Conservation (phyloP, 1,140 invertebrate species). For the Cepaea nemoralis region DNA sequence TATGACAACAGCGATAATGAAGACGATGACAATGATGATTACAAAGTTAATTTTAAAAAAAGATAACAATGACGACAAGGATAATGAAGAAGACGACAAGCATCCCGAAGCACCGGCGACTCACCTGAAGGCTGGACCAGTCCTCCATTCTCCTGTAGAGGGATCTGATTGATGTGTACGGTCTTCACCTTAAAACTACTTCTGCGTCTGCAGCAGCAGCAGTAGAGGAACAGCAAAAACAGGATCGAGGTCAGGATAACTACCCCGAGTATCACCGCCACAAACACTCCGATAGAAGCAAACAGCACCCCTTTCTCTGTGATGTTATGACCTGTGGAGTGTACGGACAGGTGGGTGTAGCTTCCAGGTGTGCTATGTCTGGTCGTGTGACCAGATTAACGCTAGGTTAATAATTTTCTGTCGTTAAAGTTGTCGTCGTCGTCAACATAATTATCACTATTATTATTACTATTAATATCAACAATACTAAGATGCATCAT, state of each 20-base stretch:
- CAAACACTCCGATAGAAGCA: conserved; percentile 5
- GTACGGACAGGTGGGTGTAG: too few relatives aligned
- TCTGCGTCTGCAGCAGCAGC: background rate
- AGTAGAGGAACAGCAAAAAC: background rate
- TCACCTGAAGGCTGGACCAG: conserved; percentile 1
- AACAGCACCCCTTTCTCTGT: conserved; percentile 4
- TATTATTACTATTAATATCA: too few relatives aligned
- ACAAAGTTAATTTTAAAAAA: background rate
- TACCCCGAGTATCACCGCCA: background rate
- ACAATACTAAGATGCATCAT: too few relatives aligned
- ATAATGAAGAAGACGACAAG: background rate
- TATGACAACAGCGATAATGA: background rate
- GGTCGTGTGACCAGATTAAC: too few relatives aligned
- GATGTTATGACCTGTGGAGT: conserved; percentile 4
- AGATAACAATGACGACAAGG: too few relatives aligned
- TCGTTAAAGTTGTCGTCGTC: too few relatives aligned
- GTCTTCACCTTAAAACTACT: background rate
- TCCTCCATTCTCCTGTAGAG: too few relatives aligned
- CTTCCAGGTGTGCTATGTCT: too few relatives aligned
- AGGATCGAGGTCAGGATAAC: background rate
- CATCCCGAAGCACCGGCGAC: too few relatives aligned
- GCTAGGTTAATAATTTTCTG: too few relatives aligned
- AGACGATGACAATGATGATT: background rate
- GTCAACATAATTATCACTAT: too few relatives aligned
- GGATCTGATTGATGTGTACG: background rate